Percentiles rank a stretch among this genome's conserved stretches.
Evolutionary conservation across 2,113 vertebrate genomes (phyloP).

Genomic region (Myrmecobius fasciatus): DNA sequence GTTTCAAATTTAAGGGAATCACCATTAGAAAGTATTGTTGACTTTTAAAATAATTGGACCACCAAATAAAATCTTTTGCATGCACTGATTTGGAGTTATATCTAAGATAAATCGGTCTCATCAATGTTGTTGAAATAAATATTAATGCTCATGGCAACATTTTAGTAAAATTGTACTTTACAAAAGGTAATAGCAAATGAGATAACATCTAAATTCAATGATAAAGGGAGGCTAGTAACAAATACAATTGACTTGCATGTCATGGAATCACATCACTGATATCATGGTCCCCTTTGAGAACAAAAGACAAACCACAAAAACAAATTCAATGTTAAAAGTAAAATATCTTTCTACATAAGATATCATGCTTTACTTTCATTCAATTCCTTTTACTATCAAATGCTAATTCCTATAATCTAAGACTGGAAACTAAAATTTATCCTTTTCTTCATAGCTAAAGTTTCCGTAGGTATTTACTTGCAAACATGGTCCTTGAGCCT

Average conservation of each 20-base stretch:
- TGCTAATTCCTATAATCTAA: neutral
- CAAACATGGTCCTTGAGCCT: neutral
- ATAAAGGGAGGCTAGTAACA: neutral
- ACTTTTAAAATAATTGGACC: constrained; percentile 9
- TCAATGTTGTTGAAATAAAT: constrained; percentile 21
- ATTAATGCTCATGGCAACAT: neutral
- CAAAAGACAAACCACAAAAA: too few species aligned
- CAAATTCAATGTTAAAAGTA: constrained; percentile 15
- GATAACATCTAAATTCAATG: constrained; percentile 40
- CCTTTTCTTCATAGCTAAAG: neutral
- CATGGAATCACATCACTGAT: too few species aligned
- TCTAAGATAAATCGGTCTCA: neutral
- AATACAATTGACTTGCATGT: too few species aligned
- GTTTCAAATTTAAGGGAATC: constrained; percentile 44
- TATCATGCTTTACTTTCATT: neutral
- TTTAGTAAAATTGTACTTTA: neutral
- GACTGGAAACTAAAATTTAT: neutral
- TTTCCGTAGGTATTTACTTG: neutral
- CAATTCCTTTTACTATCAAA: neutral
- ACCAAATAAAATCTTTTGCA: too few species aligned
- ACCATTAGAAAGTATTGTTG: constrained; percentile 56
- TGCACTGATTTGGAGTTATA: neutral
- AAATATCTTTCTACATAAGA: neutral
- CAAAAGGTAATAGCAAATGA: neutral
- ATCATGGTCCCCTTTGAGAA: too few species aligned